A percentile compares a stretch with the other conserved stretches of the same genome.
phyloP scores from a whole-genome alignment of 2,797 vertebrate species.

The Macroramphosus scolopax region DNA sequence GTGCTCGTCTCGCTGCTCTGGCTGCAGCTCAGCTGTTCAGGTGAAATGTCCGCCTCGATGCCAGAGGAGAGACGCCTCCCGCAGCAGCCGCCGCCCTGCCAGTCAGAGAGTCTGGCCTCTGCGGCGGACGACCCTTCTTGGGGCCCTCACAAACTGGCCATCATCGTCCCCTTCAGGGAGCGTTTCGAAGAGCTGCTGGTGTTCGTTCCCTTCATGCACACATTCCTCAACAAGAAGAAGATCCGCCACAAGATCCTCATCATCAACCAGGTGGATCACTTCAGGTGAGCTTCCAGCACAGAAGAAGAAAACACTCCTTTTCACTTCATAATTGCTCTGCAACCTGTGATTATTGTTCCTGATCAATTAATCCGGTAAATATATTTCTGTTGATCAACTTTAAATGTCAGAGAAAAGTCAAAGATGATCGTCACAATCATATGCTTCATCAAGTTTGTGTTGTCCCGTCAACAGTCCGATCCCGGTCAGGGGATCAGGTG shows the following conservation, averaged over 20 bases:
- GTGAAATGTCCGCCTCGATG: conserved; percentile 66
- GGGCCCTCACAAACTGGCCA: conserved; percentile 90
- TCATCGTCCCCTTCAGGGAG: conserved; percentile 92
- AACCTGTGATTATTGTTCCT: too few relatives aligned
- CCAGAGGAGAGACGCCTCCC: conserved; percentile 27
- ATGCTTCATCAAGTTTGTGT: too few relatives aligned
- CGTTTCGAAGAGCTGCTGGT: conserved; percentile 94
- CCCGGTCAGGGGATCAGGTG: too few relatives aligned
- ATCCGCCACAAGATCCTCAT: conserved; percentile 90
- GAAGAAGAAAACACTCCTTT: too few relatives aligned
- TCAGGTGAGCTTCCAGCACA: conserved; percentile 78
- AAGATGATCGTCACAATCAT: too few relatives aligned
- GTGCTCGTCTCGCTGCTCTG: conserved; percentile 88
- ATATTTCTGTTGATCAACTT: too few relatives aligned
- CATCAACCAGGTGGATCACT: conserved; percentile 95
- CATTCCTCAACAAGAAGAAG: conserved; percentile 89
- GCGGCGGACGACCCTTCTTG: conserved; percentile 79
- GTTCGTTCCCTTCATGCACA: conserved; percentile 93
- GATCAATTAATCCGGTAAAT: too few relatives aligned
- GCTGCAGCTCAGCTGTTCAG: conserved; percentile 94
- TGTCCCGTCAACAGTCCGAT: too few relatives aligned
- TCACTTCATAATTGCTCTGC: too few relatives aligned
- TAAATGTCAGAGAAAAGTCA: too few relatives aligned
- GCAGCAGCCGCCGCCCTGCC: conserved; percentile 67
- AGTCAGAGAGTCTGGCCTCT: conserved; percentile 45